Evolutionary conservation across 2,797 vertebrate genomes (phyloP), one percentile per base, ranked within the genome.

Genomic region (Ctenochaetus hawaiiensis): DNA sequence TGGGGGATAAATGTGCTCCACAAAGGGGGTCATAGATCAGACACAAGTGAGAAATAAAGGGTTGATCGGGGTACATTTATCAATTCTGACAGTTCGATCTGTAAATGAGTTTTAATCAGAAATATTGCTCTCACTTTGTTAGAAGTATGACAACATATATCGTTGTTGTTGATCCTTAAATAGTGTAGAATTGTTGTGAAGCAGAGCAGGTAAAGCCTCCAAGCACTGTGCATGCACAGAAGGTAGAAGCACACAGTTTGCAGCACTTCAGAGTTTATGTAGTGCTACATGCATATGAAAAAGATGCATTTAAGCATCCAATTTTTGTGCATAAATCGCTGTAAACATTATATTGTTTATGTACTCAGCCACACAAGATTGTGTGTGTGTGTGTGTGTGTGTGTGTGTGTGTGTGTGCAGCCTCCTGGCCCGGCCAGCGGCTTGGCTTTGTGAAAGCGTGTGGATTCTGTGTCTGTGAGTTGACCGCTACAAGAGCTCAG

Each of bases 391-490:
- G 37, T 75, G 64, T 73, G 59, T 72, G 41, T 69, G 73, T 64
- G 67, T 44, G 58, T 1, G 11, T 64, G 16, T 72, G 37, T 75
- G 64, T 73, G 59, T 72, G 41, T 69, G 73, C 43, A 60, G 74
- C 72, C 62, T 66, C 69, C 66, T 82, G 72, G 82, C 76, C 71
- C 18, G 1, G 67, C 61, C 60, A 12, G 75, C 52, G 67, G 63
- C 71, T 84, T 77, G 85, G 84, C 81, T 91, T 89, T 90, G 84
- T 86, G 22, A 83, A 82, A 88, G 77, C 65, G 18, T 89, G 84
- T 90, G 87, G 87, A 89, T 89, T 91, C 81, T 84, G 59, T 91
- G 84, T 83, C 84, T 79, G 83, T 71, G 83, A 91, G 82, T 81
- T 83, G 77, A 87, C 83, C 68, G 56, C 68, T 78, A 93, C 89